phyloP scores from a whole-genome alignment of 2,888 invertebrate genomes.

The Lasiommata megera region DNA sequence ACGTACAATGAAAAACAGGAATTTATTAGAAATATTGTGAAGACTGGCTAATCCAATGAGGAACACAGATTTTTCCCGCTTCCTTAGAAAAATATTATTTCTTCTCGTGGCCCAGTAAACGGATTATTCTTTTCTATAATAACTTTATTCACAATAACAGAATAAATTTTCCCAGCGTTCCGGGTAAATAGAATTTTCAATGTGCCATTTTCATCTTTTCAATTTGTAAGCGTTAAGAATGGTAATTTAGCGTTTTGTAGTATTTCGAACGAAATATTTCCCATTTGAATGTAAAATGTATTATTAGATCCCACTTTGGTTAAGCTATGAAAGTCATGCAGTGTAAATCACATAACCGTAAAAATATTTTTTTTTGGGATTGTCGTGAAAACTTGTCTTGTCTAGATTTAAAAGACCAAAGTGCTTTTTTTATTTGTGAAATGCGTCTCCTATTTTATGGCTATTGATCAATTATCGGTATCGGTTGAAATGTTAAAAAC shows the following conservation, averaged over 20 bases:
- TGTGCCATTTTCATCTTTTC: conserved; percentile 33
- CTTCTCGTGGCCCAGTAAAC: conserved; percentile 55
- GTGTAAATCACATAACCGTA: too few species aligned
- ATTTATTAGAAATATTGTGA: conserved; percentile 76
- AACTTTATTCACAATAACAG: conserved; percentile 72
- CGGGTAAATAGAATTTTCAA: conserved; percentile 40
- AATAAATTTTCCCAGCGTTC: conserved; percentile 46
- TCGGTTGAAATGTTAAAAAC: too few species aligned
- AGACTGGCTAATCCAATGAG: conserved; percentile 66
- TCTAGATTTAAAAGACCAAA: too few species aligned
- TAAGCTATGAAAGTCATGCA: too few species aligned
- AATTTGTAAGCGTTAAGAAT: conserved; percentile 28
- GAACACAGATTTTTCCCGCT: conserved; percentile 48
- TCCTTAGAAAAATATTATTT: conserved; percentile 47
- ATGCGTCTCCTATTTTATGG: too few species aligned
- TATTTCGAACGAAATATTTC: conserved; percentile 24
- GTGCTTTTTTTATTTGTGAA: too few species aligned
- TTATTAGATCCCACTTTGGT: not conserved
- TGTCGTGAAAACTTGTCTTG: too few species aligned
- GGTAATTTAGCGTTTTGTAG: conserved; percentile 29
- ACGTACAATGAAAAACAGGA: conserved; percentile 70
- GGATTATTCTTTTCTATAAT: conserved; percentile 76
- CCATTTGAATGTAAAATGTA: conserved; percentile 7
- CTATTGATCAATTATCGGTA: too few species aligned
- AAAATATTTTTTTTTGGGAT: too few species aligned